These are phyloP conservation scores for Lemur catta DNA, from an alignment of 2,797 vertebrate genomes.

Conservation along the genomic window DNA sequence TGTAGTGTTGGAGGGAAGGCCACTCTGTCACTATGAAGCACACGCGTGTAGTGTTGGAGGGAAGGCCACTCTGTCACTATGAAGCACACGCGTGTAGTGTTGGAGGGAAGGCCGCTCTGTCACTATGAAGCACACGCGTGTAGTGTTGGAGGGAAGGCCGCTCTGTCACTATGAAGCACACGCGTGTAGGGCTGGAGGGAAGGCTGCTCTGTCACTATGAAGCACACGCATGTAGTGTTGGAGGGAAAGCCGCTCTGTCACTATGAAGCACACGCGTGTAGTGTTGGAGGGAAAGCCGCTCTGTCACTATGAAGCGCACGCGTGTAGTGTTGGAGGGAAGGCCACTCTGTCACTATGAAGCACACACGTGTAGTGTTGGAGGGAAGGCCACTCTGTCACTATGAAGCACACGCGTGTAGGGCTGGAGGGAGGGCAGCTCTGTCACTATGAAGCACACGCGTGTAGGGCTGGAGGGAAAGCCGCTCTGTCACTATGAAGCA, in stretches of 20 bases:
- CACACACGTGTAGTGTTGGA: too few species aligned
- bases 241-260: background rate
- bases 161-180: rapidly evolving
- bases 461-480: background rate
- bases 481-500: background rate
- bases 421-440: background rate
- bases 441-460: rapidly evolving
- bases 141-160: background rate
- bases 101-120: background rate
- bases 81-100: rapidly evolving
- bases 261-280: rapidly evolving
- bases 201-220: background rate
- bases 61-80: background rate
- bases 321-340: too few species aligned
- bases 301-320: background rate
- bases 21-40: background rate
- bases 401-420: rapidly evolving
- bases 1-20: background rate
- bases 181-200: rapidly evolving
- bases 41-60: too few species aligned
- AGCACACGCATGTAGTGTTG: rapidly evolving
- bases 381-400: background rate
- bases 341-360: background rate
- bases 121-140: rapidly evolving
- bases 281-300: background rate